Evolutionary conservation across 2,113 vertebrate species (phyloP).

Genomic region (Hiodon tergisus): DNA sequence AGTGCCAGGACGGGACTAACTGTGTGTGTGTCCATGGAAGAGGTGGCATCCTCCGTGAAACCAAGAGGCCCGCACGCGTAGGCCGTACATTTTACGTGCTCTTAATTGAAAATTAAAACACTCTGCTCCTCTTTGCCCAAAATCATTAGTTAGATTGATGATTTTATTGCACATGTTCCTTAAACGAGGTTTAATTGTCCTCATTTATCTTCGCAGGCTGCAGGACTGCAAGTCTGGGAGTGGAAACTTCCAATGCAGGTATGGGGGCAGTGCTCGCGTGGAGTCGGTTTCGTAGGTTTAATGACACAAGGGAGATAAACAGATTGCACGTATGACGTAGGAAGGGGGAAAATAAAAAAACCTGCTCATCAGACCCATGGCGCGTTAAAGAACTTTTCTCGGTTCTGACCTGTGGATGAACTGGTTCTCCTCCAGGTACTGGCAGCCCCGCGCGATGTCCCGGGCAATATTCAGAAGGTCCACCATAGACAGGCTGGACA

Average conservation of each 20-base stretch:
- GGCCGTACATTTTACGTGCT: conserved; percentile 33
- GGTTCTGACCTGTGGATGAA: conserved; percentile 91
- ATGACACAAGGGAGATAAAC: not conserved
- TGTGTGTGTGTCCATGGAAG: too few species aligned
- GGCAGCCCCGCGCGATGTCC: conserved; percentile 93
- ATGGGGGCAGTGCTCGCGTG: not conserved
- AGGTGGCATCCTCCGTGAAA: conserved; percentile 43
- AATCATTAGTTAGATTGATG: conserved; percentile 52
- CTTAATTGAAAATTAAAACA: conserved; percentile 15
- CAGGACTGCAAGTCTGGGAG: conserved; percentile 26
- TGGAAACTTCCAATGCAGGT: conserved; percentile 23
- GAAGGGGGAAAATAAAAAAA: too few species aligned
- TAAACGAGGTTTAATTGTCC: conserved; percentile 50
- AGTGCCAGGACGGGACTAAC: too few species aligned
- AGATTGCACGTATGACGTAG: too few species aligned
- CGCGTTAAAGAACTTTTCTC: too few species aligned
- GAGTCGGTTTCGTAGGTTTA: not conserved
- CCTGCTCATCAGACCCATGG: not conserved
- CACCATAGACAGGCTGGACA: conserved; percentile 88
- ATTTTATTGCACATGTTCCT: conserved; percentile 41
- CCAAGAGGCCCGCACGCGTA: conserved; percentile 44
- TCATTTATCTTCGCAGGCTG: conserved; percentile 42
- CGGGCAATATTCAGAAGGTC: conserved; percentile 89
- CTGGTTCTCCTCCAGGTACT: conserved; percentile 96
- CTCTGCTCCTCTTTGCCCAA: not conserved